phyloP scores from a whole-genome alignment of 2,888 invertebrate species.

The Dendrolimus pini region DNA sequence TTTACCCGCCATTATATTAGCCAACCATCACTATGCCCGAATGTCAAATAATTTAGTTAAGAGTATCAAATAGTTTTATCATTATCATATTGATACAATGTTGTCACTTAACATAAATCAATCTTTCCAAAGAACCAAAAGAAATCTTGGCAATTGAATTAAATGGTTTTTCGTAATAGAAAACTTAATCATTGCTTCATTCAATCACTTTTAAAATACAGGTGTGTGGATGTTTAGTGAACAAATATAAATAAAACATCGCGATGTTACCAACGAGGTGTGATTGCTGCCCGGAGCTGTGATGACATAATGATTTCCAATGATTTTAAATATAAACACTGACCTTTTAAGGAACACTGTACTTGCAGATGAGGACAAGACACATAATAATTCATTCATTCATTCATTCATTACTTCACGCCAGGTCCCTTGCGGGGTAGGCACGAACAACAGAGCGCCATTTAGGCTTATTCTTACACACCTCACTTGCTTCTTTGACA shows the following conservation, averaged over 20 bases:
- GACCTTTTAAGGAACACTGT: slow-evolving; percentile 15
- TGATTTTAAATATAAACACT: slow-evolving; percentile 14
- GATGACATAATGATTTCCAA: slow-evolving; percentile 28
- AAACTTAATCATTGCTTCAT: background rate
- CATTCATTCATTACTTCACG: no score
- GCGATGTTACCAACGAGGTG: slow-evolving; percentile 20
- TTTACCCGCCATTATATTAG: no score
- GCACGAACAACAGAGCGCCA: no score
- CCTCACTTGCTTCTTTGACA: no score
- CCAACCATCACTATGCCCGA: no score
- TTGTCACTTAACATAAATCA: background rate
- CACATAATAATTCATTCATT: no score
- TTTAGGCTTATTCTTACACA: no score
- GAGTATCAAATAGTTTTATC: no score
- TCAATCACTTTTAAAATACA: background rate
- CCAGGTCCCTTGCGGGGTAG: no score
- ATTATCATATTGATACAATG: background rate
- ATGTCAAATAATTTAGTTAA: no score
- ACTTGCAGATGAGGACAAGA: no score
- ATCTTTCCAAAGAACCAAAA: background rate
- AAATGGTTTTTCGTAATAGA: background rate
- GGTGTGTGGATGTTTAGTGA: background rate
- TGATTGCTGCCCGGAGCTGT: slow-evolving; percentile 15
- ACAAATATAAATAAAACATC: slow-evolving; percentile 18
- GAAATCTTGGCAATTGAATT: slow-evolving; percentile 1